Conservation (phyloP, 2,888 invertebrate genomes). For the Hymenopus coronatus region DNA sequence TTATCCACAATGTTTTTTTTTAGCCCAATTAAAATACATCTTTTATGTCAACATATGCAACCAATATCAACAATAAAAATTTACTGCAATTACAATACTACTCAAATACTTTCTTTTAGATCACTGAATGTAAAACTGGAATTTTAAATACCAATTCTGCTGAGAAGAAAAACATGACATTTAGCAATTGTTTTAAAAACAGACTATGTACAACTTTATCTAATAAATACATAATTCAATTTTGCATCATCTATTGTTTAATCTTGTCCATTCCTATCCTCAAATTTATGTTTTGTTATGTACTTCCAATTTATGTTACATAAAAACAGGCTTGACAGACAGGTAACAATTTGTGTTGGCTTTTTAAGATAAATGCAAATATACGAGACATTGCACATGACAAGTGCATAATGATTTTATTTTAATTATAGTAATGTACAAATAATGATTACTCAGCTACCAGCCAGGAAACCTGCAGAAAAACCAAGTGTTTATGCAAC, state of each 20-base stretch:
- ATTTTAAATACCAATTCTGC: not conserved
- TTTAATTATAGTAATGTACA: constrained; percentile 8
- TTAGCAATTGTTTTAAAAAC: not conserved
- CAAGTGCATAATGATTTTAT: constrained; percentile 6
- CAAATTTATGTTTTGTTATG: not conserved
- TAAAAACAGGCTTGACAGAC: not conserved
- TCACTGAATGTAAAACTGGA: not conserved
- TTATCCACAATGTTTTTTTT: not conserved
- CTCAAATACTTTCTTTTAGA: not conserved
- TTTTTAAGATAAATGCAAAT: not conserved
- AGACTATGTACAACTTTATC: not conserved
- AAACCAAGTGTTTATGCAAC: not conserved
- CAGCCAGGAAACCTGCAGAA: not conserved
- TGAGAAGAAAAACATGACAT: not conserved
- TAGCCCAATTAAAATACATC: not conserved
- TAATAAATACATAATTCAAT: not conserved
- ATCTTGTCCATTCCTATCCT: not conserved
- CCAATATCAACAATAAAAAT: not conserved
- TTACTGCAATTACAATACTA: not conserved
- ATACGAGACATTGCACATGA: constrained; percentile 1
- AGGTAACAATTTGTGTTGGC: not conserved
- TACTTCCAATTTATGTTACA: not conserved
- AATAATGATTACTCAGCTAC: constrained; percentile 4
- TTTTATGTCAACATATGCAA: not conserved
- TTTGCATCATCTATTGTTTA: not conserved